These are phyloP conservation scores for Habrosyne pyritoides DNA, from an alignment of 2,888 invertebrate genomes.

Conservation along the genomic window DNA sequence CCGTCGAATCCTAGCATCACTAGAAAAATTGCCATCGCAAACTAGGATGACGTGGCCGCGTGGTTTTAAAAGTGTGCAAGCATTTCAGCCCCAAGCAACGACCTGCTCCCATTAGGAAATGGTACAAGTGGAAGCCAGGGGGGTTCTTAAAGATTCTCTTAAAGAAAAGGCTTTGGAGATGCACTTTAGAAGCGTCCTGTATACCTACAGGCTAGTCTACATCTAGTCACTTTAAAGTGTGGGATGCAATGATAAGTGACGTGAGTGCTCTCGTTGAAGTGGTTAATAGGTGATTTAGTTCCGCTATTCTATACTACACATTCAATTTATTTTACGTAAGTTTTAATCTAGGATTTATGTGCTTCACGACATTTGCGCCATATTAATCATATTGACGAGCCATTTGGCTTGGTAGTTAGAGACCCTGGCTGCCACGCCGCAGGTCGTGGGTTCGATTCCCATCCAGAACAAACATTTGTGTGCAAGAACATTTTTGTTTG, in stretches of 20 bases:
- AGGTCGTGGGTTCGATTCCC: too few species aligned
- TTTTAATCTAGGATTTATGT: too few species aligned
- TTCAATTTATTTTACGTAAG: too few species aligned
- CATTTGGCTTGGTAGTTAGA: too few species aligned
- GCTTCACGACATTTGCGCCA: too few species aligned
- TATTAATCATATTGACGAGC: too few species aligned
- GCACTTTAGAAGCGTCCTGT: not conserved
- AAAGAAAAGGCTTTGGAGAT: not conserved
- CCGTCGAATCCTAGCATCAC: not conserved
- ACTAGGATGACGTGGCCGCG: not conserved
- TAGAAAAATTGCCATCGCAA: not conserved
- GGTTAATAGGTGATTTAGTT: not conserved
- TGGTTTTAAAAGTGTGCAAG: not conserved
- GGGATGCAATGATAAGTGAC: not conserved
- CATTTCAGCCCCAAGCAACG: constrained; percentile 16
- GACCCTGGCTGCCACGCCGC: too few species aligned
- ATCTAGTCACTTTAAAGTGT: not conserved
- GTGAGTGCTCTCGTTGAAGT: not conserved
- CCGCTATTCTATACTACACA: too few species aligned
- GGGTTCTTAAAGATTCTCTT: constrained; percentile 8
- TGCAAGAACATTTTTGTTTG: too few species aligned
- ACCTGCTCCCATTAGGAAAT: constrained; percentile 37
- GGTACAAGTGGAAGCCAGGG: constrained; percentile 31
- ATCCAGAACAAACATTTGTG: too few species aligned
- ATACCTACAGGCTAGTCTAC: not conserved